Evolutionary conservation across 2,797 vertebrate genomes (phyloP), one percentile per base, ranked within the genome.

Genomic region (Linurgus olivaceus): DNA sequence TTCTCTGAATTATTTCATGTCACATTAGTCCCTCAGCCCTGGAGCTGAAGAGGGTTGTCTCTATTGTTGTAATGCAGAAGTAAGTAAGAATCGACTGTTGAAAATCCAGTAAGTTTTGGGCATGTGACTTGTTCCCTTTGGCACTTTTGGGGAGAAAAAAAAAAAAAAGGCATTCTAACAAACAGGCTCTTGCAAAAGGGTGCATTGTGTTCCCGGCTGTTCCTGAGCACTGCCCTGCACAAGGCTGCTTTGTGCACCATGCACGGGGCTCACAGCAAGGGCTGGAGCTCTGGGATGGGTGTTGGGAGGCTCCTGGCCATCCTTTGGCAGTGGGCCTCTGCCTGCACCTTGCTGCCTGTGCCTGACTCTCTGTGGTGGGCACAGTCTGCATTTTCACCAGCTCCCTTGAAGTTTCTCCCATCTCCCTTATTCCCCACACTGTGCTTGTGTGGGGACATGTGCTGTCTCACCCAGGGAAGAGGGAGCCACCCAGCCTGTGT

Each of bases 181-280:
- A 94, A 37, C 7, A 51, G 57, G 23, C 68, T 86, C 62, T 93
- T 83, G 96, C 91, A 66, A 96, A 95, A 91, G 89, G 74, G 84
- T 55, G 57, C 65, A 74, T 94, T 96, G 89, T 95, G 87, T 4
- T 6, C 16, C 67, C 0, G 57, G 72, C 54, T 89, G 72, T 62
- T 87, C 82, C 86, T 2, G 16, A 75, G 86, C 0, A 2, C 90
- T 3, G 28, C 65, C 48, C 50, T 2, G 2, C 86, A 94, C 93
- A 97, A 95, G 89, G 95, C 84, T 77, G 74, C 89, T 62, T 96
- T 95, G 95, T 96, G 87, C 55, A 18, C 57, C 61, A 21, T 0
- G 3, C 80, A 6, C 0, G 0, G 75, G 75, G 65, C 68, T 85
- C 1, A 0, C 52, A 24, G 72, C 8, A 15, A 79, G 77, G 71